Evolutionary conservation across 2,888 invertebrate genomes (phyloP).

Genomic region (Hypomecis punctinalis): DNA sequence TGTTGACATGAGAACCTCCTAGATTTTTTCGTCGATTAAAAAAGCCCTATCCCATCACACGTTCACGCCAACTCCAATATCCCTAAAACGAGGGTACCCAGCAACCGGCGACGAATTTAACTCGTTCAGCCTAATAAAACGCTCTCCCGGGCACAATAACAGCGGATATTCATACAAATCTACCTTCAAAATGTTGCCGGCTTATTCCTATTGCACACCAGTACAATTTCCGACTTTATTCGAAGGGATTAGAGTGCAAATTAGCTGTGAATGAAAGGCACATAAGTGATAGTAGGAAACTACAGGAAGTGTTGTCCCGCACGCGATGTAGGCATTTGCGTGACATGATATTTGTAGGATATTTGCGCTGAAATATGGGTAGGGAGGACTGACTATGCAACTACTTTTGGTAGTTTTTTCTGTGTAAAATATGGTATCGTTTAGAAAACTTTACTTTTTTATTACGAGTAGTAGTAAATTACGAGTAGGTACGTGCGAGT

Average conservation of each 20-base stretch:
- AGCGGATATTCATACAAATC: slow-evolving; percentile 15
- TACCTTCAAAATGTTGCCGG: background rate
- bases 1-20: too few relatives aligned
- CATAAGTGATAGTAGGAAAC: slow-evolving; percentile 2
- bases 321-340: slow-evolving; percentile 9
- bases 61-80: slow-evolving; percentile 10
- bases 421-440: too few relatives aligned
- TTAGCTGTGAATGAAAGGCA: too few relatives aligned
- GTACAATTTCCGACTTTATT: background rate
- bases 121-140: slow-evolving; percentile 31
- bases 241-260: background rate
- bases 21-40: too few relatives aligned
- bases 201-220: too few relatives aligned
- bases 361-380: slow-evolving; percentile 1
- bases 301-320: slow-evolving; percentile 8
- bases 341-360: slow-evolving; percentile 1
- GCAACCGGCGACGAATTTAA: slow-evolving; percentile 24
- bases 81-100: slow-evolving; percentile 10
- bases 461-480: too few relatives aligned
- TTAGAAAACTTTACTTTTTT: too few relatives aligned
- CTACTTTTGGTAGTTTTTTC: too few relatives aligned
- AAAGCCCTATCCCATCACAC: slow-evolving; percentile 11
- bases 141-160: slow-evolving; percentile 29
- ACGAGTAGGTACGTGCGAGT: too few relatives aligned
- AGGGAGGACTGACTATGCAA: background rate